phyloP scores from a whole-genome alignment of 2,797 vertebrate genomes.

The Pangasius djambal region DNA sequence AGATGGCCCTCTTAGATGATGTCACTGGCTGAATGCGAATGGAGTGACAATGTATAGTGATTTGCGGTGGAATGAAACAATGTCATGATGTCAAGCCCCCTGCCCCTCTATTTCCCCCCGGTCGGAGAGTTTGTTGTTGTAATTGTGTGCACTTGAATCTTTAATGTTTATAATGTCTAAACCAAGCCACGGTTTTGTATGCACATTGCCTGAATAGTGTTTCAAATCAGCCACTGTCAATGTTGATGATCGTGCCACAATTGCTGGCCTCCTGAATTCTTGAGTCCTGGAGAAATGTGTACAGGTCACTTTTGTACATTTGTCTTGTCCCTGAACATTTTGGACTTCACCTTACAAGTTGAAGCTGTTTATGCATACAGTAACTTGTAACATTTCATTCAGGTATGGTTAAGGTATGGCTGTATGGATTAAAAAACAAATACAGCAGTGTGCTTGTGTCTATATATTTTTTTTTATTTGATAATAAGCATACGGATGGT shows the following conservation, averaged over 20 bases:
- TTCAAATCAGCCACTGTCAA: constrained; percentile 58
- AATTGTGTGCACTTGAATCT: constrained; percentile 60
- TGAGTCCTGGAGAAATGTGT: constrained; percentile 60
- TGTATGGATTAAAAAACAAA: constrained; percentile 61
- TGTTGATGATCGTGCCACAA: constrained; percentile 59
- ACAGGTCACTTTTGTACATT: constrained; percentile 63
- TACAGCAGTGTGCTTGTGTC: constrained; percentile 51
- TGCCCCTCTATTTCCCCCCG: constrained; percentile 27
- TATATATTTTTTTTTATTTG: constrained; percentile 19
- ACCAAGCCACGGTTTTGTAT: constrained; percentile 64
- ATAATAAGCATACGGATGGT: not conserved
- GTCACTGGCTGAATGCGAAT: constrained; percentile 58
- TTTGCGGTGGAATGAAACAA: constrained; percentile 60
- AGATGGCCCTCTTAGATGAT: constrained; percentile 59
- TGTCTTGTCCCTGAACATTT: constrained; percentile 61
- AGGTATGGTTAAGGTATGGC: constrained; percentile 62
- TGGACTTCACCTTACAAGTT: constrained; percentile 61
- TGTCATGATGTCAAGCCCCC: constrained; percentile 61
- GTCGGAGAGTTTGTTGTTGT: constrained; percentile 62
- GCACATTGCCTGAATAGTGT: constrained; percentile 63
- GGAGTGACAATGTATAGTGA: constrained; percentile 62
- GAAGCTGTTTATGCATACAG: constrained; percentile 58
- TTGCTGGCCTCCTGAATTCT: constrained; percentile 54
- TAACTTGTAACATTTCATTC: constrained; percentile 63
- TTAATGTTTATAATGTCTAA: constrained; percentile 63